These are phyloP conservation scores for Himalopsyche anomala DNA, from an alignment of 2,888 invertebrate species.

Conservation along the genomic window DNA sequence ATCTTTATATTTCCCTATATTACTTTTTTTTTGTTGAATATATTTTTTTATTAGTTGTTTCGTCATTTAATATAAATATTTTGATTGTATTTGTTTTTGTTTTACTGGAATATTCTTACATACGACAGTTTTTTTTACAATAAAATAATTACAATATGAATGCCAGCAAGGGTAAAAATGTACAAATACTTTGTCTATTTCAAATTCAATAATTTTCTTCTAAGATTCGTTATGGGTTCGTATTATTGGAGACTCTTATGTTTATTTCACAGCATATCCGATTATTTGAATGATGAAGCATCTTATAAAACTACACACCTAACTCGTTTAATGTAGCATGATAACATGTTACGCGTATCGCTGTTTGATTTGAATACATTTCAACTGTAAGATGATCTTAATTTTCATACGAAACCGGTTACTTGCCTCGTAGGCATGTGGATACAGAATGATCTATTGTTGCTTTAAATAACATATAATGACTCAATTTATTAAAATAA, in stretches of 20 bases:
- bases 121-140: no score
- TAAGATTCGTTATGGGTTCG: no score
- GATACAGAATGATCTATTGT: conserved; percentile 10
- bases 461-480: conserved; percentile 29
- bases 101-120: no score
- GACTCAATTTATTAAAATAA: conserved; percentile 30
- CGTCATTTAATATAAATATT: no score
- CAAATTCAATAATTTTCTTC: no score
- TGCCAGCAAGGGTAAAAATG: no score
- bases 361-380: conserved; percentile 11
- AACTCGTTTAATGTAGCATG: conserved; percentile 17
- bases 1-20: no score
- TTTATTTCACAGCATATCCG: background rate
- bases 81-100: no score
- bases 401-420: conserved; percentile 20
- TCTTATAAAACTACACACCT: background rate
- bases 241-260: background rate
- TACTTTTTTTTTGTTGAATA: no score
- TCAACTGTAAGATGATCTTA: conserved; percentile 34
- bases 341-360: conserved; percentile 26
- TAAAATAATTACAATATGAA: no score
- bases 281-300: conserved; percentile 3
- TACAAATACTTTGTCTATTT: no score
- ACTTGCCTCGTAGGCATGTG: conserved; percentile 9
- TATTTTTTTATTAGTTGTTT: no score